Evolutionary conservation across 2,797 vertebrate genomes (phyloP).

Genomic region (Poeciliopsis paucimaculata): DNA sequence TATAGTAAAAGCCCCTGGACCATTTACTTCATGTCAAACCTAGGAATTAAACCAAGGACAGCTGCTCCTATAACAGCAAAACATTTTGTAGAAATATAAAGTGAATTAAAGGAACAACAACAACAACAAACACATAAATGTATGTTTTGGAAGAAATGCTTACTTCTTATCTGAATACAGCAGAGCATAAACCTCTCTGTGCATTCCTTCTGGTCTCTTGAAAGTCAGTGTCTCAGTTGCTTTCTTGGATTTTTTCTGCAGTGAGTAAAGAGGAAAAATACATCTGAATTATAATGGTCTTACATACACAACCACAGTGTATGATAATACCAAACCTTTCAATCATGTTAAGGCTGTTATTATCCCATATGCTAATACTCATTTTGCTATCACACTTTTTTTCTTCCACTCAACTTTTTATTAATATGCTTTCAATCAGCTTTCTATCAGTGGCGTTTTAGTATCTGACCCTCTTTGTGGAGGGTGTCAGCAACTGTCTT

Average conservation of each 20-base stretch:
- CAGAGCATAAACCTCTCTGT: slow-evolving; percentile 96
- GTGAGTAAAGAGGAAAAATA: slow-evolving; percentile 6
- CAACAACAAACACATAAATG: neutral
- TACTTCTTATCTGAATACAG: slow-evolving; percentile 93
- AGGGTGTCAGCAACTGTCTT: neutral
- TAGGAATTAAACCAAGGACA: too few species aligned
- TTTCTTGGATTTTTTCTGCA: slow-evolving; percentile 97
- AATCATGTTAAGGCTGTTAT: neutral
- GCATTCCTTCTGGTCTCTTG: slow-evolving; percentile 98
- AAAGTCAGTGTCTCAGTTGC: slow-evolving; percentile 94
- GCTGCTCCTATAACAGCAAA: neutral
- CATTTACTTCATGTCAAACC: neutral
- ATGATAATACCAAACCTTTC: neutral
- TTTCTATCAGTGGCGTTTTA: neutral
- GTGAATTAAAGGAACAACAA: neutral
- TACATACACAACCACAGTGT: neutral
- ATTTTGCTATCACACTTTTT: slow-evolving; percentile 1
- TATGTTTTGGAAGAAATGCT: slow-evolving; percentile 10
- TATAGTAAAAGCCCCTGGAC: neutral
- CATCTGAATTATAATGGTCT: neutral
- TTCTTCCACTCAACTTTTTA: slow-evolving; percentile 1
- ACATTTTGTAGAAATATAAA: neutral
- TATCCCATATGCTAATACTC: neutral
- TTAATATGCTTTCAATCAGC: neutral
- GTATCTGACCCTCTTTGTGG: too few species aligned